These are phyloP conservation scores for Oedothorax gibbosus DNA, from an alignment of 1,140 invertebrate genomes.

Conservation along the genomic window DNA sequence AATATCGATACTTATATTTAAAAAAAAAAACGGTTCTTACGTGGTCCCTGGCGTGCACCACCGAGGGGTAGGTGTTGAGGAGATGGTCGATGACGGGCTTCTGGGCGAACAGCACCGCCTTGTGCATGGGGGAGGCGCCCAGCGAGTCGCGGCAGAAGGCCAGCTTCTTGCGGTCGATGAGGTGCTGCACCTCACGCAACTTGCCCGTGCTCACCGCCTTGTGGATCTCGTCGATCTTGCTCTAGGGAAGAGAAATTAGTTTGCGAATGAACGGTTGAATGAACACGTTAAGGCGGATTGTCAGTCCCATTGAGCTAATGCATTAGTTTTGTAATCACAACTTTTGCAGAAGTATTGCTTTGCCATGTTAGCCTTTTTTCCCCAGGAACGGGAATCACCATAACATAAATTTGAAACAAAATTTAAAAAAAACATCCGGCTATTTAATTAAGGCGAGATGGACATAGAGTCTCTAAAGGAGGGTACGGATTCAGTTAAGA, in stretches of 20 bases:
- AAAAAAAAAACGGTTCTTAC: conserved; percentile 63
- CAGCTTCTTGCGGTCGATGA: conserved; percentile 74
- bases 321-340: not conserved
- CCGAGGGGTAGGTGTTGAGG: conserved; percentile 77
- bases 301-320: not conserved
- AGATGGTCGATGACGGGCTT: conserved; percentile 80
- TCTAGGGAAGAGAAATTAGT: conserved; percentile 71
- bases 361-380: too few relatives aligned
- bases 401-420: too few relatives aligned
- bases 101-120: conserved; percentile 82
- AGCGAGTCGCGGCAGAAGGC: conserved; percentile 78
- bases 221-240: conserved; percentile 85
- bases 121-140: conserved; percentile 82
- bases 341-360: too few relatives aligned
- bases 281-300: not conserved
- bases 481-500: conserved; percentile 32
- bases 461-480: conserved; percentile 49
- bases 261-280: too few relatives aligned
- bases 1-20: too few relatives aligned
- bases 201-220: conserved; percentile 62
- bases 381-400: too few relatives aligned
- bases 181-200: conserved; percentile 61
- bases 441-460: too few relatives aligned
- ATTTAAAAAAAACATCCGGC: not conserved
- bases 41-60: conserved; percentile 64